These are phyloP conservation scores for Electrophaes corylata DNA, from an alignment of 2,888 invertebrate genomes.

Conservation along the genomic window DNA sequence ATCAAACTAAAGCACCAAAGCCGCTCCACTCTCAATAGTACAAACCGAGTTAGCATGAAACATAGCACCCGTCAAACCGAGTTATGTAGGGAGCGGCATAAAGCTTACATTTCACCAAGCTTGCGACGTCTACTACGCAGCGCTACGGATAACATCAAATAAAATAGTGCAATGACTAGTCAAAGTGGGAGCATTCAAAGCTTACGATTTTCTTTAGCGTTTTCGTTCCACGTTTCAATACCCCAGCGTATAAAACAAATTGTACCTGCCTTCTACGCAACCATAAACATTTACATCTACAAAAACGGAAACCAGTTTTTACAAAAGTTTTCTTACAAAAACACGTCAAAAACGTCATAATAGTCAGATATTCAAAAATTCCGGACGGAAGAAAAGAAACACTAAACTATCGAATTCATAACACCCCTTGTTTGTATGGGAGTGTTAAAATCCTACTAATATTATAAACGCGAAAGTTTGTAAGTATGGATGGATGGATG, in stretches of 20 bases:
- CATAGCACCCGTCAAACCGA: slow-evolving; percentile 27
- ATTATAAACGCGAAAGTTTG: too few species aligned
- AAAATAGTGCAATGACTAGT: background rate
- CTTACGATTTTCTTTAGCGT: background rate
- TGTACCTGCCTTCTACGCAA: background rate
- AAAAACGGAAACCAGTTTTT: too few species aligned
- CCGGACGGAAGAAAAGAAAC: too few species aligned
- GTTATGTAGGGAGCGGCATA: slow-evolving; percentile 28
- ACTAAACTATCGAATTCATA: too few species aligned
- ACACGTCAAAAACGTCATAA: too few species aligned
- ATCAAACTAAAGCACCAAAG: slow-evolving; percentile 18
- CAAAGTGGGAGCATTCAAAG: background rate
- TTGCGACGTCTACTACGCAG: slow-evolving; percentile 23
- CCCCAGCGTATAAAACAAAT: too few species aligned
- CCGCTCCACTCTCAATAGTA: slow-evolving; percentile 23
- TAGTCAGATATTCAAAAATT: too few species aligned
- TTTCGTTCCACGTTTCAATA: background rate
- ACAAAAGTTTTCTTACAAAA: too few species aligned
- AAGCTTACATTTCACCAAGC: slow-evolving; percentile 21
- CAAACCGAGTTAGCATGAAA: slow-evolving; percentile 24
- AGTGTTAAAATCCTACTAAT: too few species aligned
- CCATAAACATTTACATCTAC: background rate
- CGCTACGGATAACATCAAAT: slow-evolving; percentile 19
- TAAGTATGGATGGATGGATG: too few species aligned
- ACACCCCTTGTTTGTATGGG: too few species aligned